Evolutionary conservation across 2,888 invertebrate species (phyloP), one percentile per base, ranked within the genome.

Genomic region (Aelia acuminata): DNA sequence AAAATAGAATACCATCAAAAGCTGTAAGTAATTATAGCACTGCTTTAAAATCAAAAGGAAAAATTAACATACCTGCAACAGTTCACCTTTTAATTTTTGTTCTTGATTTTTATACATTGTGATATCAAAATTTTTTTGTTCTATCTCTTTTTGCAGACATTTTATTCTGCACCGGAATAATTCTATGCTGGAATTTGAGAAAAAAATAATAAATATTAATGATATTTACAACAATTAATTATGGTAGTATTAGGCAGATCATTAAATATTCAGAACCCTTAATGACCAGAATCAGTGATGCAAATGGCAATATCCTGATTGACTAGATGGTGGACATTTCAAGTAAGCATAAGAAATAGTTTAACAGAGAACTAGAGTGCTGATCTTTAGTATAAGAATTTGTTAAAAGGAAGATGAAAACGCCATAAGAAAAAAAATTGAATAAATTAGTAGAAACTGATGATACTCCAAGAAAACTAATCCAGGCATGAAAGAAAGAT

Each of bases 141-240:
- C 63, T 4, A 63, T 63, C 31, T 63, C 63, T 18, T 63, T 31
- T 31, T 63, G 63, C 26, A 63, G 18, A 63, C 1, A 63, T 31
- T 63, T 31, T 63, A 63, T 63, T 63, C 63, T 31, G 31, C 63
- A 63, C 15, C 63, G 63, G 63, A 31, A 63, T 63, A 63, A 63
- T 5, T 63, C 63, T 31, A 63, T 7, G 18, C 63, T 63, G 63
- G 18, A 63, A 63, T 53, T 11, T 63, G 8, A 63, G 18, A 63
- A 63, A 3, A 31, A 63, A 63, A 63, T 63, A 13, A 31, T 31
- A 18, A 31, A 31, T 31, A 0, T 63, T 63, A 0, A 7, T 63
- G 5, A 7, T 15, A 63, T 63, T 63, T 63, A 31, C 3, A 63
- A 31, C 4, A 63, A 57, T 11, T 7, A 31, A 31, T 31, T 63